phyloP scores from a whole-genome alignment of 2,113 vertebrate genomes.

The Macrotus californicus region DNA sequence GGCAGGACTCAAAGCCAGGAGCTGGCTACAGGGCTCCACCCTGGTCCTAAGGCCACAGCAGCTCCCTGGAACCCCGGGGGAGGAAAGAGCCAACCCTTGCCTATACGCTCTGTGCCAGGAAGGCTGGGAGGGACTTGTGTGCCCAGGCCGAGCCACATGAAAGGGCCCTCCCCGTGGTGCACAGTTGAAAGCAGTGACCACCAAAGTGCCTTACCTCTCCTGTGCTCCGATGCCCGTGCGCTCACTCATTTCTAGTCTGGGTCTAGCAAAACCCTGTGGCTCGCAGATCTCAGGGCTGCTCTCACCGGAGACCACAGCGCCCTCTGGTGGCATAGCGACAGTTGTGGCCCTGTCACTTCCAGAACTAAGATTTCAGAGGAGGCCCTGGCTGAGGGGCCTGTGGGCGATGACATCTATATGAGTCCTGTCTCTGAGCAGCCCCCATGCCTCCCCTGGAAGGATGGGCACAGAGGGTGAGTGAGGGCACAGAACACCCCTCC shows the following conservation, averaged over 20 bases:
- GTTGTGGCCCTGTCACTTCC: neutral
- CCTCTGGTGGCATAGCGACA: neutral
- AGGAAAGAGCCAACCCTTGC: neutral
- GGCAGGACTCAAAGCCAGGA: neutral
- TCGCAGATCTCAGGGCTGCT: neutral
- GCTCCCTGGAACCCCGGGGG: neutral
- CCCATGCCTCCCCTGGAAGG: too few species aligned
- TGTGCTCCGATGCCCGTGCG: neutral
- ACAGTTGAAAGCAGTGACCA: neutral
- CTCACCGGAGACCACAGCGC: neutral
- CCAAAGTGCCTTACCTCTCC: too few species aligned
- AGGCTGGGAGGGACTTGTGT: neutral
- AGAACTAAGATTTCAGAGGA: neutral
- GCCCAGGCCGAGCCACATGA: fast-evolving
- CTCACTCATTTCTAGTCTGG: neutral
- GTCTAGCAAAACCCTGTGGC: neutral
- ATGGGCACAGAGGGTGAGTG: neutral
- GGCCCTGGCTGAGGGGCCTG: neutral
- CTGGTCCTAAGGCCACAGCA: neutral
- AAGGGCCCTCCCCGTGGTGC: neutral
- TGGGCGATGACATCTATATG: fast-evolving
- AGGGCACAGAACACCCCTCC: neutral
- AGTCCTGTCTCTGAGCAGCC: neutral
- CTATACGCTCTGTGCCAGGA: too few species aligned
- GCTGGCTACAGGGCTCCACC: neutral